Conservation (phyloP, 1,140 invertebrate genomes). For the Aphaenogaster floridana region DNA sequence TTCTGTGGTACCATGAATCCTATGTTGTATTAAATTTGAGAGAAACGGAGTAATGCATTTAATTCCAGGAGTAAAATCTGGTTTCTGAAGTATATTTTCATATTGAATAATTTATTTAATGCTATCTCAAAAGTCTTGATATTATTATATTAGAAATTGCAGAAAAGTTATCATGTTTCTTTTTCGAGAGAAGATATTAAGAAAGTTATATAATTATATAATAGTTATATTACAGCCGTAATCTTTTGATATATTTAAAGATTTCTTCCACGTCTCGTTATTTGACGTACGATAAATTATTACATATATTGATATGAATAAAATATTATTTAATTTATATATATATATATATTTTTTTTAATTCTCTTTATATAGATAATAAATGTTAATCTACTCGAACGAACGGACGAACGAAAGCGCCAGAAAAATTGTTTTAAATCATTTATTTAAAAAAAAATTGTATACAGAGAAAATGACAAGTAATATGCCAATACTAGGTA, state of each 20-base stretch:
- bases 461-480: too few species aligned
- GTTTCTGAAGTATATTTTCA: background rate
- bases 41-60: background rate
- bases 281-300: background rate
- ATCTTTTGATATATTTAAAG: background rate
- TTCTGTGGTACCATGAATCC: background rate
- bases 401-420: background rate
- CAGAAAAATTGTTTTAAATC: background rate
- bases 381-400: background rate
- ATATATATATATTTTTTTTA: too few species aligned
- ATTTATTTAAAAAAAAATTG: background rate
- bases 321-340: background rate
- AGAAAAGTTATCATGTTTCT: background rate
- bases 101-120: background rate
- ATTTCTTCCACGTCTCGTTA: background rate
- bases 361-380: background rate
- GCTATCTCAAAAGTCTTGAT: background rate
- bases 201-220: background rate
- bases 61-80: background rate
- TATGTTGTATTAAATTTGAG: slow-evolving; percentile 5
- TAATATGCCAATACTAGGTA: too few species aligned
- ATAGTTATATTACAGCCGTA: background rate
- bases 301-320: too few species aligned
- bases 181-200: background rate
- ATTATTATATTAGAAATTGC: background rate